Base-by-base conservation (phyloP, 1,140 invertebrate genomes). In the Orchestia grillus region DNA sequence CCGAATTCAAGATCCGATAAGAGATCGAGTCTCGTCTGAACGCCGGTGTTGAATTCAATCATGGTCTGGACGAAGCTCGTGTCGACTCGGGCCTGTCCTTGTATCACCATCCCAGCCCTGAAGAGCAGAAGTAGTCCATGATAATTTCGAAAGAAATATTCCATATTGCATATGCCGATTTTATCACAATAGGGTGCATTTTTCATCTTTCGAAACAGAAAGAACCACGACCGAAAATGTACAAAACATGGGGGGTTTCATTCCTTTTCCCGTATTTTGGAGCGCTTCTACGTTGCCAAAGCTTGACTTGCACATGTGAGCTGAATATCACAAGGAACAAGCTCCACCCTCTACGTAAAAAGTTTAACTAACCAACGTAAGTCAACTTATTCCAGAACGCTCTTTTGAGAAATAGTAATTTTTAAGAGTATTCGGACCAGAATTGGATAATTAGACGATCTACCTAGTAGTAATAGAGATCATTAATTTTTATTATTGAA, bases 1-100 rank as follows among this genome's bases (percentile, higher is more conserved):
- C 98, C 98, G 97, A 99, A 99, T 97, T 99, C 98, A 62, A 99
- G 98, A 97, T 99, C 98, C 0, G 98, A 98, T 44, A 98, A 97
- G 62, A 99, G 98, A 97, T 98, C 98, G 15, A 99, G 97, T 96
- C 98, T 98, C 0, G 98, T 98, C 97, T 98, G 98, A 44, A 98
- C 97, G 6, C 98, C 98, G 3, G 98, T 97, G n/a, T 98, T 98
- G 97, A 98, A 98, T 96, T 98, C 98, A 19, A 98, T 98, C 96
- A 98, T 98, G 77, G 98, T 98, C 96, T 98, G 98, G 16, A 99
- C 98, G 97, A 98, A 98, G 44, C 98, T 97, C 0, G 98, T 98
- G 91, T 98, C 98, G 0, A 98, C 97, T 90, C 97, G 98, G n/a
- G 98, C 98, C 0, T 97, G 97, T 28, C 98, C 98, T 97, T 98